Conservation (phyloP, 2,888 invertebrate species). For the Synergus umbraculus region DNA sequence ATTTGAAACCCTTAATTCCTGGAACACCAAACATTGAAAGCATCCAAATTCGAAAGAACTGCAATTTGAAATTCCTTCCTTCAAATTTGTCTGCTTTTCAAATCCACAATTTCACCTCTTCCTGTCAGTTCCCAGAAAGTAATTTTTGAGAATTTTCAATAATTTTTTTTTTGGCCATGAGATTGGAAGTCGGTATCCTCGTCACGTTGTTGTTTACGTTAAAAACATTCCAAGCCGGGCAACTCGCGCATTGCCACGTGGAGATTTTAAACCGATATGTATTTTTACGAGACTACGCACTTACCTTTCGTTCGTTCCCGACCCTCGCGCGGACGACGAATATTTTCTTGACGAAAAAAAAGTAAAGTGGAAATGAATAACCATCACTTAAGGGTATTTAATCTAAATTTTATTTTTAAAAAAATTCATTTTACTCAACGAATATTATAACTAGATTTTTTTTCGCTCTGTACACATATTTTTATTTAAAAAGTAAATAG, state of each 20-base stretch:
- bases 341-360: constrained; percentile 57
- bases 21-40: not conserved
- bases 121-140: not conserved
- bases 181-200: constrained; percentile 54
- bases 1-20: not conserved
- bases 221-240: constrained; percentile 70
- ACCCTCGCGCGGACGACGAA: constrained; percentile 58
- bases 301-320: constrained; percentile 58
- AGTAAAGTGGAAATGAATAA: constrained; percentile 44
- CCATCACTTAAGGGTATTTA: constrained; percentile 23
- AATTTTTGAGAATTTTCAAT: not conserved
- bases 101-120: not conserved
- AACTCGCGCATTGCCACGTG: constrained; percentile 58
- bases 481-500: no score
- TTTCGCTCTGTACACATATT: no score
- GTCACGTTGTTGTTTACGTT: constrained; percentile 63
- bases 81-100: not conserved
- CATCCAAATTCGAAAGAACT: constrained; percentile 13
- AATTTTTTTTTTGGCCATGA: constrained; percentile 20
- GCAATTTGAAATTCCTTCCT: not conserved
- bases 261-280: constrained; percentile 60
- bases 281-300: constrained; percentile 59
- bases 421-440: no score
- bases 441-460: no score
- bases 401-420: no score